These are phyloP conservation scores for Myrmophylax atrothorax DNA, from an alignment of 2,113 vertebrate genomes.

Conservation along the genomic window DNA sequence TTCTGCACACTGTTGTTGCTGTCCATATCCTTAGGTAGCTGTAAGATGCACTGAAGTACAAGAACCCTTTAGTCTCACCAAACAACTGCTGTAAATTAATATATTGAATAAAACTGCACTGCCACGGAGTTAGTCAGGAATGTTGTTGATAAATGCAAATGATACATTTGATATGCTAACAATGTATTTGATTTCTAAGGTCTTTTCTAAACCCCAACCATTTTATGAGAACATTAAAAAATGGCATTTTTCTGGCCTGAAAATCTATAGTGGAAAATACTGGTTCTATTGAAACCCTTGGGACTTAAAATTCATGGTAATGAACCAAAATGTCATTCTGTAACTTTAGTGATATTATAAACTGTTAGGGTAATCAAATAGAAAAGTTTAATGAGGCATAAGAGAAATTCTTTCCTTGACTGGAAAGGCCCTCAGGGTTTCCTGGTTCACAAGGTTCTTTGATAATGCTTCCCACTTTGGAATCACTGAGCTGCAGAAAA, in stretches of 20 bases:
- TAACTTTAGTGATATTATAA: background rate
- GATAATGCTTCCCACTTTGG: background rate
- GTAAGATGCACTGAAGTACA: background rate
- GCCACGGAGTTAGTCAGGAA: background rate
- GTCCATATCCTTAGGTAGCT: background rate
- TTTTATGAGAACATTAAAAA: background rate
- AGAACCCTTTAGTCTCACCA: background rate
- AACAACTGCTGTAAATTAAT: background rate
- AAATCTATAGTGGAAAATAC: background rate
- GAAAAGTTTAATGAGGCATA: background rate
- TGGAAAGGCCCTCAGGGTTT: background rate
- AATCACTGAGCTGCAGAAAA: background rate
- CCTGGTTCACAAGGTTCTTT: background rate
- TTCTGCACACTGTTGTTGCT: background rate
- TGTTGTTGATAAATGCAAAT: background rate
- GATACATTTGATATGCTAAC: background rate
- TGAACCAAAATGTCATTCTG: background rate
- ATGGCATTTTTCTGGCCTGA: background rate
- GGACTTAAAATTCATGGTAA: background rate
- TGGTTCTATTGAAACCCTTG: background rate
- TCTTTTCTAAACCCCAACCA: background rate
- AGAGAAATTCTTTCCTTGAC: background rate
- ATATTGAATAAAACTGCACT: background rate
- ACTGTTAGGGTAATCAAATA: background rate
- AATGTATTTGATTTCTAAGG: background rate